A percentile compares a stretch with the other conserved stretches of the same genome.
Evolutionary conservation across 2,797 vertebrate species (phyloP).

Genomic region (Hyperoplus immaculatus): DNA sequence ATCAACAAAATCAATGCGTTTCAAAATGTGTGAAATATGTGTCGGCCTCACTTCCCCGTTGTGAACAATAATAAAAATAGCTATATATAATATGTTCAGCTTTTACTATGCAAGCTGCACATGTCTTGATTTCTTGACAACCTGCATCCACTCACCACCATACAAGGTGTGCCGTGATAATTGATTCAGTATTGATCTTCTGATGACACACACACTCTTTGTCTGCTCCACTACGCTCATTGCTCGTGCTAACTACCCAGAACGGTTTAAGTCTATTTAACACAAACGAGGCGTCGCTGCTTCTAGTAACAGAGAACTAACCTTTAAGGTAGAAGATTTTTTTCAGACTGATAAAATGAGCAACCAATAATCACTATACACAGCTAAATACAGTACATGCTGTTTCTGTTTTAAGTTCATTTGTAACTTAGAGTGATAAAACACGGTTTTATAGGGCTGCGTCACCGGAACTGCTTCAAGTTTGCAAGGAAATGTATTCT

Average conservation of each 20-base stretch:
- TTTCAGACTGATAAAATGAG: too few species aligned
- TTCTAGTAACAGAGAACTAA: not conserved
- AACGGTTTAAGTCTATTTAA: not conserved
- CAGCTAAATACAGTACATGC: not conserved
- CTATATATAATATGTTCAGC: not conserved
- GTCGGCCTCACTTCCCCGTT: not conserved
- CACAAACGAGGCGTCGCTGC: not conserved
- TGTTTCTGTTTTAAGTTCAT: not conserved
- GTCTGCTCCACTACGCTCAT: not conserved
- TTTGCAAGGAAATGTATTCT: not conserved
- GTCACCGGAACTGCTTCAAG: not conserved
- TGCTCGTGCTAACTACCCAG: not conserved
- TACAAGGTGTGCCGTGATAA: not conserved
- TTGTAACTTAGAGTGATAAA: not conserved
- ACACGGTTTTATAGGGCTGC: not conserved
- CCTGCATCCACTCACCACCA: slow-evolving; percentile 9
- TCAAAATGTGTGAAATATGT: not conserved
- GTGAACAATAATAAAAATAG: slow-evolving; percentile 10
- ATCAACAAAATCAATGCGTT: not conserved
- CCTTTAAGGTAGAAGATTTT: too few species aligned
- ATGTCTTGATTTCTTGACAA: not conserved
- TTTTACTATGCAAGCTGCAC: not conserved
- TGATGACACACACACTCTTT: not conserved
- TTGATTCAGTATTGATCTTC: not conserved
- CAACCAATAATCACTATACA: not conserved